Conservation (phyloP, 2,113 vertebrate genomes). For the Cyanoderma ruficeps region DNA sequence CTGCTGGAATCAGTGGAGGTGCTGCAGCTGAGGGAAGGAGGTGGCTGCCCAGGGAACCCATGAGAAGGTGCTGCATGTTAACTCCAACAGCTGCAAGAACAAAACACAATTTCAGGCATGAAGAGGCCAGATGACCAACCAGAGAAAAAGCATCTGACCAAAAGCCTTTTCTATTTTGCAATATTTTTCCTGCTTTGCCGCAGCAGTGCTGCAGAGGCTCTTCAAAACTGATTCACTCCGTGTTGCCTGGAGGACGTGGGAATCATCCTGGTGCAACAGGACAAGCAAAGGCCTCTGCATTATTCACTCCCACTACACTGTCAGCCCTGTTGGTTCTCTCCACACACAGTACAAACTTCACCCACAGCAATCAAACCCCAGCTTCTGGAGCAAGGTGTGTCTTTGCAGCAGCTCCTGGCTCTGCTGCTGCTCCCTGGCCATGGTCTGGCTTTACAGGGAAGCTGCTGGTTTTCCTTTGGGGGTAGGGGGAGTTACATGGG, state of each 20-base stretch:
- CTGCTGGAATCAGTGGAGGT: not conserved
- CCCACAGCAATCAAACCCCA: not conserved
- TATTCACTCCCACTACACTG: not conserved
- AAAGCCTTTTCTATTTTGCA: not conserved
- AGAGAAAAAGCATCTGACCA: not conserved
- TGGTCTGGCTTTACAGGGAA: not conserved
- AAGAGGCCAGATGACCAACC: not conserved
- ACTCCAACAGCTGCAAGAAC: not conserved
- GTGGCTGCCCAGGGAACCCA: not conserved
- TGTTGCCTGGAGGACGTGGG: not conserved
- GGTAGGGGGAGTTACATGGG: not conserved
- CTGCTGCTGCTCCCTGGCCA: not conserved
- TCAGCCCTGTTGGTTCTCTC: not conserved
- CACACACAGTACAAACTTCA: not conserved
- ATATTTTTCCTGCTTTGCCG: not conserved
- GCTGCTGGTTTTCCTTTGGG: not conserved
- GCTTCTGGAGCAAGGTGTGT: not conserved
- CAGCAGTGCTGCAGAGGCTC: not conserved
- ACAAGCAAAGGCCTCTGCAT: not conserved
- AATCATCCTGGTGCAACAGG: conserved; percentile 3
- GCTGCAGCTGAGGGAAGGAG: not conserved
- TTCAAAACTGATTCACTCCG: not conserved
- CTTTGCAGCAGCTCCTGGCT: not conserved
- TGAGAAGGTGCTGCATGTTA: not conserved
- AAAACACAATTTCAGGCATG: not conserved